A percentile compares a stretch with the other conserved stretches of the same genome.
Conservation (phyloP, 2,113 vertebrate species). For the Dascyllus trimaculatus region DNA sequence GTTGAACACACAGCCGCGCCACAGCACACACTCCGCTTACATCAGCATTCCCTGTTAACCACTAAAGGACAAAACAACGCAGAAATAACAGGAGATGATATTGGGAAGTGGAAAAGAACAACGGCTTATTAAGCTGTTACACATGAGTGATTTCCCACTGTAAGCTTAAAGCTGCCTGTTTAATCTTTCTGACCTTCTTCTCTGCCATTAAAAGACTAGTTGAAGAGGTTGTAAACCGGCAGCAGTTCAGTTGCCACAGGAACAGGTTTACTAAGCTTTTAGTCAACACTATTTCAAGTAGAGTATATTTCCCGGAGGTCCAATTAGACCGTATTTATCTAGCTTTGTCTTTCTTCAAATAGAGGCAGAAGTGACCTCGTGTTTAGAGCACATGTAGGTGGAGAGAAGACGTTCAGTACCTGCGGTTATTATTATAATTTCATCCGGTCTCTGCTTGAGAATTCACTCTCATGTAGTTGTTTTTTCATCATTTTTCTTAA, state of each 20-base stretch:
- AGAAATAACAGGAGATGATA: neutral
- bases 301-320: slow-evolving; percentile 24
- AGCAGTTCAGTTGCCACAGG: slow-evolving; percentile 41
- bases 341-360: slow-evolving; percentile 12
- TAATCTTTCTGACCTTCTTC: slow-evolving; percentile 19
- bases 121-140: neutral
- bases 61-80: neutral
- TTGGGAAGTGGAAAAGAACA: neutral
- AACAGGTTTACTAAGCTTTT: slow-evolving; percentile 46
- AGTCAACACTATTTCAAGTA: slow-evolving; percentile 14
- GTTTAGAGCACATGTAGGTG: slow-evolving; percentile 7
- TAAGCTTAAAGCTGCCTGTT: neutral
- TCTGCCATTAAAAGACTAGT: slow-evolving; percentile 15
- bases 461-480: neutral
- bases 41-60: slow-evolving; percentile 63
- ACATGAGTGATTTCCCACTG: neutral
- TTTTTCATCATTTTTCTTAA: too few relatives aligned
- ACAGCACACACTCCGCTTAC: slow-evolving; percentile 42
- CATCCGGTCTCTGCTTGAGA: neutral
- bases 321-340: slow-evolving; percentile 20
- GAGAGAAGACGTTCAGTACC: neutral
- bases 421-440: neutral
- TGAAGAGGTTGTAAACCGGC: slow-evolving; percentile 39
- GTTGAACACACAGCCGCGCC: slow-evolving; percentile 27
- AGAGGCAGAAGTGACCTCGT: neutral